Conservation (phyloP, 2,888 invertebrate genomes). For the Antheraea yamamai region DNA sequence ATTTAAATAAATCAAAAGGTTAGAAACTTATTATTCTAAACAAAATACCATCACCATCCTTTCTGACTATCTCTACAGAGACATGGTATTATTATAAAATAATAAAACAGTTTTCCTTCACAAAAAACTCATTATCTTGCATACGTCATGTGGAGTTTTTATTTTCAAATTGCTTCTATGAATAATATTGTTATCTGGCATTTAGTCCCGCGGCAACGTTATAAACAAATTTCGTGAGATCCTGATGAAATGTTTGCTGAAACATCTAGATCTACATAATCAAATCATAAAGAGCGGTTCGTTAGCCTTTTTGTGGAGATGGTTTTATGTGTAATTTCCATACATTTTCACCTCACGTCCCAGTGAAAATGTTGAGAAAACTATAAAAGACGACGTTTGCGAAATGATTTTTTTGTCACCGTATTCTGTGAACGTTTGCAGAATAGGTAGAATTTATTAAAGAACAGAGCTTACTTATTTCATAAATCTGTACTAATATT, state of each 20-base stretch:
- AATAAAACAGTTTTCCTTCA: background rate
- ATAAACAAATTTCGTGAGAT: slow-evolving; percentile 7
- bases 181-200: background rate
- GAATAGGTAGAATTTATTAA: background rate
- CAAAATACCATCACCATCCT: background rate
- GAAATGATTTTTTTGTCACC: background rate
- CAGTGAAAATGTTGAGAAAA: slow-evolving; percentile 22
- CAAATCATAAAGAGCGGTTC: slow-evolving; percentile 23
- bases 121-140: background rate
- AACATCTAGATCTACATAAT: slow-evolving; percentile 25
- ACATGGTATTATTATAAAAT: background rate
- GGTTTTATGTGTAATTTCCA: slow-evolving; percentile 31
- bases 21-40: no score
- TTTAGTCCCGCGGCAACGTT: background rate
- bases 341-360: slow-evolving; percentile 11
- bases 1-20: no score
- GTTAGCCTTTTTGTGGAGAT: slow-evolving; percentile 21
- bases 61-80: background rate
- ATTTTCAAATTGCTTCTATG: background rate
- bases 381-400: slow-evolving; percentile 15
- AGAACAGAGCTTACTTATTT: no score
- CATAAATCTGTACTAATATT: no score
- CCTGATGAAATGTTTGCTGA: slow-evolving; percentile 19
- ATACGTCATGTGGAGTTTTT: background rate
- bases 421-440: background rate